These are phyloP conservation scores for Solenodon paradoxus DNA, from an alignment of 2,113 vertebrate genomes.

Conservation along the genomic window DNA sequence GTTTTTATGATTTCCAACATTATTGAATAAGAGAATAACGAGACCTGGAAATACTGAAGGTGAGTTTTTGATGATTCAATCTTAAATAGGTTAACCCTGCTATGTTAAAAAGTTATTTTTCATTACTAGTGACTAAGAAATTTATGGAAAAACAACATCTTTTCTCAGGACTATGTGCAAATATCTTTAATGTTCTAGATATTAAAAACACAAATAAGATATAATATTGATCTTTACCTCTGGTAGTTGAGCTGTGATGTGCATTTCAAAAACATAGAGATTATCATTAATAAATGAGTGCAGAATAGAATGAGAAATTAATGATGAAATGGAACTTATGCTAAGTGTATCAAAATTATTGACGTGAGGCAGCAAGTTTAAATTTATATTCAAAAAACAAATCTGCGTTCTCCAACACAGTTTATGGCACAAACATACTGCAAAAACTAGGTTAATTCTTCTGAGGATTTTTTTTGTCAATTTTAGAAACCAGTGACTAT, in stretches of 20 bases:
- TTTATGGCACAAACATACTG: neutral
- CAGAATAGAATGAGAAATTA: neutral
- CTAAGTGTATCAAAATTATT: neutral
- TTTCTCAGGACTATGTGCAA: neutral
- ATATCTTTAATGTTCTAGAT: neutral
- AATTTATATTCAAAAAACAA: neutral
- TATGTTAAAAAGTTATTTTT: neutral
- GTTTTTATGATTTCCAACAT: neutral
- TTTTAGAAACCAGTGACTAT: neutral
- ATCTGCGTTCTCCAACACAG: neutral
- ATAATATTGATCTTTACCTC: fast-evolving
- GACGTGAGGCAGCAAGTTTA: neutral
- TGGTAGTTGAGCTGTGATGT: neutral
- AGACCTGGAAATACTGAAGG: neutral
- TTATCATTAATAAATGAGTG: neutral
- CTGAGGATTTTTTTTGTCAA: neutral
- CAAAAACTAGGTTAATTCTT: neutral
- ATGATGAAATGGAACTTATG: neutral
- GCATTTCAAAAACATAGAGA: neutral
- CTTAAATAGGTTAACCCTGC: neutral
- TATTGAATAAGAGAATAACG: neutral
- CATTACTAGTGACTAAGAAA: neutral
- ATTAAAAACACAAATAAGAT: neutral
- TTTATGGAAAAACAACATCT: neutral
- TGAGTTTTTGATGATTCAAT: neutral